Evolutionary conservation across 2,888 invertebrate genomes (phyloP), one percentile per base, ranked within the genome.

Genomic region (Hirtodrosophila confusa): DNA sequence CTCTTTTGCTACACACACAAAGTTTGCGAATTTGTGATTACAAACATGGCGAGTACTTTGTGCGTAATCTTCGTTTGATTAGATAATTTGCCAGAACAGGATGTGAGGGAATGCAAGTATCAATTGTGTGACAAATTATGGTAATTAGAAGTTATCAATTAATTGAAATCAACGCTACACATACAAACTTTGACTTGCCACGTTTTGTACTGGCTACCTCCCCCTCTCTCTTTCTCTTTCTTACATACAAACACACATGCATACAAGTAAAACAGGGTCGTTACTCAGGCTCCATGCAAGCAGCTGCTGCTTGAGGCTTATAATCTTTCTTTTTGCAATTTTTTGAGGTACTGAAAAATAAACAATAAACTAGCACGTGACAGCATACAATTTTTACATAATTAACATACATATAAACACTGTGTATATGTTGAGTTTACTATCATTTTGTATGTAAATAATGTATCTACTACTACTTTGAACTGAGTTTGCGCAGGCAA

Each of bases 401-500:
- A 76, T 79, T 75, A 41, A 48, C 35, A 40, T 4, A 50, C 50
- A 51, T 12, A 43, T 37, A 41, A 2, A 39, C 11, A 55, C n/a
- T 24, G 39, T 71, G 50, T 69, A 37, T 55, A 37, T 53, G 55
- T 66, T 68, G 47, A 33, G 29, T 49, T 75, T 71, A 67, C 74
- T 83, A 74, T 56, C 65, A 44, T 61, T 45, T 43, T 55, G 44
- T 62, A 53, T 68, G 68, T 78, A 6, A 5, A 74, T 17, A 57
- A 65, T 51, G 57, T 80, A 69, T 82, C 68, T 72, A 72, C 75
- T 69, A 72, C 74, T 65, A 68, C 67, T 80, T 53, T 45, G 39
- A 49, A 77, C 75, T 78, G 86, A 65, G 82, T 48, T 72, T 82
- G 82, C 82, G 82, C 82, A 72, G 57, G 55, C 60, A 48, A 57